phyloP scores from a whole-genome alignment of 2,888 invertebrate genomes.

The Linnaemya vulpina region DNA sequence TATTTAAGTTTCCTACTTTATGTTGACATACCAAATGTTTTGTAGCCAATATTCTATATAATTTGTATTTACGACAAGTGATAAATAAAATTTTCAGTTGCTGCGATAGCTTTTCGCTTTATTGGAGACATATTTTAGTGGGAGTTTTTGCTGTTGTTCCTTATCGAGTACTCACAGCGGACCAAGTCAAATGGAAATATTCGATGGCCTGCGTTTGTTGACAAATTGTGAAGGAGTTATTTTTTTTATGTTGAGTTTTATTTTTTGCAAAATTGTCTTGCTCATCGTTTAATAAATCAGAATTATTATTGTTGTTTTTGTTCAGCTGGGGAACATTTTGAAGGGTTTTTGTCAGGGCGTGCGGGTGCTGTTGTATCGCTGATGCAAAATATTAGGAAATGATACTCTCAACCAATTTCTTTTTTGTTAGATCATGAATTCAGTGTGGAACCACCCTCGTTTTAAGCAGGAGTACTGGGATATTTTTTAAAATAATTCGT shows the following conservation, averaged over 20 bases:
- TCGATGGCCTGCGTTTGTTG: background rate
- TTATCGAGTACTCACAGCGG: background rate
- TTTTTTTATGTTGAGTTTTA: conserved; percentile 4
- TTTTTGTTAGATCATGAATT: no score
- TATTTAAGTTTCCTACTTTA: conserved; percentile 1
- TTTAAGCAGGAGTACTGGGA: no score
- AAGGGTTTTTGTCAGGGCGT: background rate
- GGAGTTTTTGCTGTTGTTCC: conserved; percentile 18
- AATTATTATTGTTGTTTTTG: background rate
- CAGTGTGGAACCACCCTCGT: no score
- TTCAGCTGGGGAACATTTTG: background rate
- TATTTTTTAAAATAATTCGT: no score
- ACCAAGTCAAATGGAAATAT: background rate
- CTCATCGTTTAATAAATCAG: background rate
- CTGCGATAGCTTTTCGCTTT: conserved; percentile 25
- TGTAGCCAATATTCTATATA: conserved; percentile 61
- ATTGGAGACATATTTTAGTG: conserved; percentile 52
- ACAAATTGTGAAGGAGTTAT: background rate
- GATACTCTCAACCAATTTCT: no score
- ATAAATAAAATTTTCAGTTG: conserved; percentile 59
- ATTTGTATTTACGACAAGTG: conserved; percentile 68
- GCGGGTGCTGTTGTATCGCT: no score
- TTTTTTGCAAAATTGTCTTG: background rate
- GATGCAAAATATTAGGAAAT: no score
- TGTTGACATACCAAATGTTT: conserved; percentile 48